phyloP scores from a whole-genome alignment of 2,113 vertebrate genomes.

The Cyphomyrus discorhynchus region DNA sequence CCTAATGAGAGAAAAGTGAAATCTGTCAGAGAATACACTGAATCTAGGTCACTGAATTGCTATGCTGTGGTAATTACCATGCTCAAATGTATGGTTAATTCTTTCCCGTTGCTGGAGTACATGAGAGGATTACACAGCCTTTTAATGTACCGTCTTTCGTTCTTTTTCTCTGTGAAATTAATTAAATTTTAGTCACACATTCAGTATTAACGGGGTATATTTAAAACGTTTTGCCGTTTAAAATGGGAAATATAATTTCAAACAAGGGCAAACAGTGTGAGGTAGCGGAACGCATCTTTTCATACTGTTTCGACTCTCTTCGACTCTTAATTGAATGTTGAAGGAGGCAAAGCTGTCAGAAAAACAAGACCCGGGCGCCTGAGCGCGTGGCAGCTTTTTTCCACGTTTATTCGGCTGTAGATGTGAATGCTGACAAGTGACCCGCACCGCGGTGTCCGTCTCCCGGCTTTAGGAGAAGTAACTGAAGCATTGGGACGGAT shows the following conservation, averaged over 20 bases:
- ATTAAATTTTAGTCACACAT: conserved; percentile 3
- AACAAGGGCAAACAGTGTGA: neutral
- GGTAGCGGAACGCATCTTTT: neutral
- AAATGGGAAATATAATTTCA: neutral
- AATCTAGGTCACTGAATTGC: conserved; percentile 53
- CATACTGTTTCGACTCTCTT: neutral
- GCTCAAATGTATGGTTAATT: conserved; percentile 52
- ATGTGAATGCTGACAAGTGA: neutral
- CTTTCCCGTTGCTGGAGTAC: conserved; percentile 40
- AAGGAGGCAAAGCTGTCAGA: neutral
- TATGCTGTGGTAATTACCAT: conserved; percentile 52
- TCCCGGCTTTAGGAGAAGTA: neutral
- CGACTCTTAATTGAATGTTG: neutral
- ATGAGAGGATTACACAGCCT: conserved; percentile 51
- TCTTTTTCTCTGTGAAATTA: conserved; percentile 14
- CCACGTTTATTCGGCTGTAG: neutral
- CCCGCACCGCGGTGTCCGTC: neutral
- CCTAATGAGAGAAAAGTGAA: conserved; percentile 58
- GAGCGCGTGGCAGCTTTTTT: neutral
- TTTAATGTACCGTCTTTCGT: conserved; percentile 33
- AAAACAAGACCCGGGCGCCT: neutral
- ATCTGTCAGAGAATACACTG: conserved; percentile 42
- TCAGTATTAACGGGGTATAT: neutral
- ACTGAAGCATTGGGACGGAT: neutral
- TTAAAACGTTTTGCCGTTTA: neutral